Evolutionary conservation across 2,888 invertebrate species (phyloP).

Genomic region (Neria commutata): DNA sequence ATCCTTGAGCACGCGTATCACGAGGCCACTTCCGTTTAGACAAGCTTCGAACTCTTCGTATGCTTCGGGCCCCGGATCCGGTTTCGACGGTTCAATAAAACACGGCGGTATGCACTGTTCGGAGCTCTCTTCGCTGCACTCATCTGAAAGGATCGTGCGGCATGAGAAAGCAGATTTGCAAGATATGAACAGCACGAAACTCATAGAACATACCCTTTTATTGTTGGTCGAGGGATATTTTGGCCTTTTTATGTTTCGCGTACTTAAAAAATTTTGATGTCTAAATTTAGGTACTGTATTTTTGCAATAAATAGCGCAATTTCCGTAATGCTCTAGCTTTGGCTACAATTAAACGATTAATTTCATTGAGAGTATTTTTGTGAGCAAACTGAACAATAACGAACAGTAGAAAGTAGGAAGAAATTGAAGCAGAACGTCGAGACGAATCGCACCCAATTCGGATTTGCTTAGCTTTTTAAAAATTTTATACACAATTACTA

Average conservation of each 20-base stretch:
- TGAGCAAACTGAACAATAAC: too few relatives aligned
- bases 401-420: too few relatives aligned
- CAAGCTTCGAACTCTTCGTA: slow-evolving; percentile 61
- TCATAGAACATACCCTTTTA: slow-evolving; percentile 43
- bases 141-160: slow-evolving; percentile 2
- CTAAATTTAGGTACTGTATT: slow-evolving; percentile 48
- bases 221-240: slow-evolving; percentile 12
- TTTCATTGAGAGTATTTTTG: background rate
- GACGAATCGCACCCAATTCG: slow-evolving; percentile 31
- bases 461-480: background rate
- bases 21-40: slow-evolving; percentile 57
- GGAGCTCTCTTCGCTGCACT: slow-evolving; percentile 33
- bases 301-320: slow-evolving; percentile 52
- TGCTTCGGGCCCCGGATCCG: slow-evolving; percentile 53
- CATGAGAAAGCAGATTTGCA: background rate
- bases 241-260: slow-evolving; percentile 6
- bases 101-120: slow-evolving; percentile 39
- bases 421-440: background rate
- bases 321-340: slow-evolving; percentile 55
- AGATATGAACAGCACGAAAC: background rate
- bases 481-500: too few relatives aligned
- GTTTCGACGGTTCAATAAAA: slow-evolving; percentile 40
- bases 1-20: slow-evolving; percentile 57
- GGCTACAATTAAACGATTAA: slow-evolving; percentile 40
- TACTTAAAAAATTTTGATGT: too few relatives aligned